Evolutionary conservation across 2,113 vertebrate genomes (phyloP).

Genomic region (Rallus limicola): DNA sequence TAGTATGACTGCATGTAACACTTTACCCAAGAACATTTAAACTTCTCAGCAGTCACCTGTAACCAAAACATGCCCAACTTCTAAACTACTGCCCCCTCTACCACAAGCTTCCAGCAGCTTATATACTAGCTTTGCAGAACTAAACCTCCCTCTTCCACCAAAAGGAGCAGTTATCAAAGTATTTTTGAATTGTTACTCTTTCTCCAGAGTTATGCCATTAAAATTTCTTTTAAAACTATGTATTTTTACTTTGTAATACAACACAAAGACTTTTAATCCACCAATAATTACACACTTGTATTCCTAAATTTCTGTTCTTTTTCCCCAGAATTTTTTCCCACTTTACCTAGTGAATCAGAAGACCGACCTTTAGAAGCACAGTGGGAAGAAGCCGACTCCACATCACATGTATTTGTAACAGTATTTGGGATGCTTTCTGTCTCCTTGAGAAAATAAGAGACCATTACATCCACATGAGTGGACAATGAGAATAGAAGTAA

Average conservation of each 20-base stretch:
- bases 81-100: not conserved
- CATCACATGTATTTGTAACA: not conserved
- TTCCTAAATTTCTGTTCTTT: not conserved
- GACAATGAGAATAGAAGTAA: not conserved
- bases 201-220: not conserved
- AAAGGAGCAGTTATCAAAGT: not conserved
- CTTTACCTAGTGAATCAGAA: constrained; percentile 38
- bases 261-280: not conserved
- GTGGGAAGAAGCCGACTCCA: not conserved
- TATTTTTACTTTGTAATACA: not conserved
- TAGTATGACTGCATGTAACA: not conserved
- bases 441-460: constrained; percentile 54
- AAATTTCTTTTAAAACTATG: not conserved
- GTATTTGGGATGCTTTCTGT: constrained; percentile 6
- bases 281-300: not conserved
- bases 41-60: not conserved
- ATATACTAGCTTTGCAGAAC: not conserved
- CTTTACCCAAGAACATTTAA: not conserved
- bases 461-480: not conserved
- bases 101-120: not conserved
- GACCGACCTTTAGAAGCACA: not conserved
- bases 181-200: not conserved
- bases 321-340: not conserved
- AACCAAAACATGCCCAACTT: not conserved
- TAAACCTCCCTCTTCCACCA: not conserved